A percentile compares a stretch with the other conserved stretches of the same genome.
phyloP scores from a whole-genome alignment of 2,888 invertebrate genomes.

The Chelonus formosanus region DNA sequence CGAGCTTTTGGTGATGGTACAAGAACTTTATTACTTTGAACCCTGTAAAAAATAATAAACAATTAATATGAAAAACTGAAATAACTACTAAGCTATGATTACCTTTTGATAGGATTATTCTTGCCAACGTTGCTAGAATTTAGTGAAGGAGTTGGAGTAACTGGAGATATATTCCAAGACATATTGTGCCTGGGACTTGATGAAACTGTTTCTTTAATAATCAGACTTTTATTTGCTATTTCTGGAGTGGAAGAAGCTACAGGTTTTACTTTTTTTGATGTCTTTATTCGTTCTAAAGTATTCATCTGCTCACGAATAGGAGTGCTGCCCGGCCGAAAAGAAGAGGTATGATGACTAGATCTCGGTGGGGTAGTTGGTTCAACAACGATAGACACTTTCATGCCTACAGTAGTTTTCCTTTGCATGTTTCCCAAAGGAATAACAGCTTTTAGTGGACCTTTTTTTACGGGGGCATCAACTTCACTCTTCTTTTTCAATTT shows the following conservation, averaged over 20 bases:
- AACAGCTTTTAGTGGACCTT: constrained; percentile 59
- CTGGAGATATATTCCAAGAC: constrained; percentile 52
- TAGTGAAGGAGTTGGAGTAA: constrained; percentile 40
- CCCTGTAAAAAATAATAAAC: neutral
- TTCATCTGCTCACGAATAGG: constrained; percentile 45
- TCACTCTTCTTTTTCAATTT: constrained; percentile 51
- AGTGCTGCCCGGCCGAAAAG: constrained; percentile 44
- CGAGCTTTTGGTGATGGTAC: constrained; percentile 35
- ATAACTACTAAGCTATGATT: constrained; percentile 7
- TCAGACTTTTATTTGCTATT: constrained; percentile 20
- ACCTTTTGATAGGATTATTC: constrained; percentile 12
- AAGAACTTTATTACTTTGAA: constrained; percentile 5
- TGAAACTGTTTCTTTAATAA: neutral
- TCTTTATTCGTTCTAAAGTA: constrained; percentile 34
- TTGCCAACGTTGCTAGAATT: neutral
- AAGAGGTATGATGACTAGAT: neutral
- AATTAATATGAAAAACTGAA: neutral
- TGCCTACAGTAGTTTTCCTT: constrained; percentile 37
- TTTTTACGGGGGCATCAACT: constrained; percentile 44
- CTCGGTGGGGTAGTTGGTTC: constrained; percentile 47
- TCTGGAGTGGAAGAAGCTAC: constrained; percentile 59
- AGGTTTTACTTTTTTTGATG: constrained; percentile 50
- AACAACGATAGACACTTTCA: constrained; percentile 32
- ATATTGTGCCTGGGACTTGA: constrained; percentile 38
- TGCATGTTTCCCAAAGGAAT: constrained; percentile 50